phyloP scores from a whole-genome alignment of 1,140 invertebrate species.

The Eumaeus atala region DNA sequence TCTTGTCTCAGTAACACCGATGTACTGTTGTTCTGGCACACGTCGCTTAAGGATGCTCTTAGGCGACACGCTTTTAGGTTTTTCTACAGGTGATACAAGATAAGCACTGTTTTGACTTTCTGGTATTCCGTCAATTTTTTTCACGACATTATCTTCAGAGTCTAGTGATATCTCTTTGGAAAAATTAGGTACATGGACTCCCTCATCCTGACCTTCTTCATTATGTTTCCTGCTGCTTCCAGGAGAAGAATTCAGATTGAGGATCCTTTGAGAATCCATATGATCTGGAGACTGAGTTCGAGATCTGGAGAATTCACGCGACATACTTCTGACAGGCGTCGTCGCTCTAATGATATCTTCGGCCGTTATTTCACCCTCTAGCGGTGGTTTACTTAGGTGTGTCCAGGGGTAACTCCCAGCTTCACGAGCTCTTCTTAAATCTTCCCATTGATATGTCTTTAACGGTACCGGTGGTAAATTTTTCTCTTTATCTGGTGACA shows the following conservation, averaged over 20 bases:
- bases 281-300: constrained; percentile 57
- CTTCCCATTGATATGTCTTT: constrained; percentile 84
- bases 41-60: constrained; percentile 69
- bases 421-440: constrained; percentile 75
- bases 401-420: constrained; percentile 83
- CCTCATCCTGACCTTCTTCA: constrained; percentile 63
- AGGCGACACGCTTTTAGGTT: constrained; percentile 59
- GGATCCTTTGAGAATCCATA: constrained; percentile 49
- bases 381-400: constrained; percentile 75
- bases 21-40: constrained; percentile 55
- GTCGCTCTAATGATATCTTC: constrained; percentile 64
- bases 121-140: constrained; percentile 31
- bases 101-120: constrained; percentile 41
- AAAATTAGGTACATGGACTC: constrained; percentile 67
- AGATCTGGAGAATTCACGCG: constrained; percentile 60
- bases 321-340: constrained; percentile 65
- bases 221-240: constrained; percentile 69
- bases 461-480: constrained; percentile 75
- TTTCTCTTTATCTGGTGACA: constrained; percentile 67
- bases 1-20: constrained; percentile 54
- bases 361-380: constrained; percentile 72
- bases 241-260: constrained; percentile 67
- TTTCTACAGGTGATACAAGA: constrained; percentile 42
- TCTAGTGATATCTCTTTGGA: constrained; percentile 72
- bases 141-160: constrained; percentile 55